Conservation (phyloP, 1,140 invertebrate species). For the Odontomachus brunneus region DNA sequence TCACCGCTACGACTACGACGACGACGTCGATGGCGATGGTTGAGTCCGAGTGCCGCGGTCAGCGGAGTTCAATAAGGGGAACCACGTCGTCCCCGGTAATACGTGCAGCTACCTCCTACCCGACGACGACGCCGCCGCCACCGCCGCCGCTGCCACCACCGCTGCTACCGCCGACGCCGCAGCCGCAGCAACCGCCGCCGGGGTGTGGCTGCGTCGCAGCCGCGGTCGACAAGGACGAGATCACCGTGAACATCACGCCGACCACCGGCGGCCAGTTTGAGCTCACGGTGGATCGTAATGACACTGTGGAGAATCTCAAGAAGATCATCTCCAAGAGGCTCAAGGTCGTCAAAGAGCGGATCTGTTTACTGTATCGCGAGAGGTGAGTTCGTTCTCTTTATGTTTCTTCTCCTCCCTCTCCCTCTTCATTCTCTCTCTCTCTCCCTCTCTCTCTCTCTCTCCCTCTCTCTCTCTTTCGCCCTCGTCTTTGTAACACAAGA, state of each 20-base stretch:
- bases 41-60: constrained; percentile 52
- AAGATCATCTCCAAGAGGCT: constrained; percentile 96
- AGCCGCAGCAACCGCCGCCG: constrained; percentile 74
- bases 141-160: constrained; percentile 26
- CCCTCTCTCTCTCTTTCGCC: neutral
- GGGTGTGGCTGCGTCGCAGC: constrained; percentile 86
- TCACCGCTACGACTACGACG: neutral
- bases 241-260: constrained; percentile 93
- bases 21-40: neutral
- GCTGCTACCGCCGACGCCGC: constrained; percentile 43
- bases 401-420: neutral
- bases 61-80: constrained; percentile 47
- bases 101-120: neutral
- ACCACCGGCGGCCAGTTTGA: constrained; percentile 96
- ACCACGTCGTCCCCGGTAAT: constrained; percentile 48
- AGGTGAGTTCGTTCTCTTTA: constrained; percentile 87
- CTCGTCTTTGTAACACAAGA: neutral
- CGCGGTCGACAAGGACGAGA: constrained; percentile 86
- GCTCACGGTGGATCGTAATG: constrained; percentile 91
- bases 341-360: constrained; percentile 96
- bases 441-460: no score
- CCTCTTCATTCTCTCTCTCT: no score
- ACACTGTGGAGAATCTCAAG: constrained; percentile 94
- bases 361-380: constrained; percentile 95
- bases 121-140: constrained; percentile 42